Percentiles rank a stretch among this genome's conserved stretches.
These are phyloP conservation scores for Hypena proboscidalis DNA, from an alignment of 2,888 invertebrate genomes.

Conservation along the genomic window DNA sequence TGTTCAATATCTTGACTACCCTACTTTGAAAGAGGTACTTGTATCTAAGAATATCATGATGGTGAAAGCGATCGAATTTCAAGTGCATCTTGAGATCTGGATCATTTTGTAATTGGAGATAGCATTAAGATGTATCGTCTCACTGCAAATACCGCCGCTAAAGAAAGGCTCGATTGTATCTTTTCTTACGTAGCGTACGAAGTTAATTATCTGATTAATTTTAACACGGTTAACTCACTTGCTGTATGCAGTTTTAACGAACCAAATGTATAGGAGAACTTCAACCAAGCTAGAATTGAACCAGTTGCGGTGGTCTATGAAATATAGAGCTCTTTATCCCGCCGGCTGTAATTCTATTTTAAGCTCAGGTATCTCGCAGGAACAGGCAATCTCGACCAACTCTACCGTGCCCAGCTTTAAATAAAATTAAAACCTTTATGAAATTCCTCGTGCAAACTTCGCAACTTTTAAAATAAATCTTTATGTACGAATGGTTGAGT, in stretches of 20 bases:
- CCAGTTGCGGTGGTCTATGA: conserved; percentile 48
- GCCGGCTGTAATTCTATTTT: conserved; percentile 61
- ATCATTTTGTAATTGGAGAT: conserved; percentile 56
- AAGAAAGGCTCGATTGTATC: conserved; percentile 58
- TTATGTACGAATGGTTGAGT: conserved; percentile 30
- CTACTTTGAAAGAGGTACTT: conserved; percentile 33
- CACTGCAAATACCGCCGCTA: conserved; percentile 53
- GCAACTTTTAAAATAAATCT: conserved; percentile 50
- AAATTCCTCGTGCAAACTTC: conserved; percentile 54
- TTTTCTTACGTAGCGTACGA: conserved; percentile 48
- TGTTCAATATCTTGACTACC: conserved; percentile 37
- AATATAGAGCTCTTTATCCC: conserved; percentile 59
- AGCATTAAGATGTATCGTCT: conserved; percentile 41
- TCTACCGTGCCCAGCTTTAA: conserved; percentile 46
- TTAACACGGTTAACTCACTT: conserved; percentile 63
- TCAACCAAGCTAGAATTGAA: conserved; percentile 40
- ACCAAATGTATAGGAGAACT: conserved; percentile 43
- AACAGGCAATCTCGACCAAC: conserved; percentile 52
- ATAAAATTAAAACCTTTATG: conserved; percentile 66
- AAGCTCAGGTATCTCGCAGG: conserved; percentile 61
- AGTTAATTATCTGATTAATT: conserved; percentile 66
- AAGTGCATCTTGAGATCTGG: conserved; percentile 61
- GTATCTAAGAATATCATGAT: conserved; percentile 37
- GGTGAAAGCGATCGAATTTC: conserved; percentile 57
- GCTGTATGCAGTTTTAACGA: conserved; percentile 46